These are phyloP conservation scores for Poecilia picta DNA, from an alignment of 2,797 vertebrate species.

Conservation along the genomic window DNA sequence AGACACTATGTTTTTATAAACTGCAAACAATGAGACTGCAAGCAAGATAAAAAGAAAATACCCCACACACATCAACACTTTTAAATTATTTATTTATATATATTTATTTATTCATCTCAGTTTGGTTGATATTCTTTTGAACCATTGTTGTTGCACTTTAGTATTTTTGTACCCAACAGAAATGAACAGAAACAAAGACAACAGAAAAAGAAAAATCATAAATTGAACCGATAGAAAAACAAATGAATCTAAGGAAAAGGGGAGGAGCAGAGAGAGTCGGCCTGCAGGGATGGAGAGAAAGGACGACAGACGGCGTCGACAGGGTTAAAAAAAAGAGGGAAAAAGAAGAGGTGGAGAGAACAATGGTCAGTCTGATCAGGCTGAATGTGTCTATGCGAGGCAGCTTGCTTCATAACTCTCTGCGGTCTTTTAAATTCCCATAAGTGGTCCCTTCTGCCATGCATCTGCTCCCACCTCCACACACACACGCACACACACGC, in stretches of 20 bases:
- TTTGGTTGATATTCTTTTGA: slow-evolving; percentile 87
- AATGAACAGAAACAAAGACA: slow-evolving; percentile 81
- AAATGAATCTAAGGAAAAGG: slow-evolving; percentile 52
- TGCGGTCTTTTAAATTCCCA: slow-evolving; percentile 54
- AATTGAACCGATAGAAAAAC: slow-evolving; percentile 29
- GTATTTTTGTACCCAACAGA: slow-evolving; percentile 90
- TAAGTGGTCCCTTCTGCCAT: slow-evolving; percentile 30
- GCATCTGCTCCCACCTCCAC: slow-evolving; percentile 17
- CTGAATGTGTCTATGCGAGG: slow-evolving; percentile 41
- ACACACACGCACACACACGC: not conserved
- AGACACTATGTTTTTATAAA: not conserved
- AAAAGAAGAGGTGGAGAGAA: not conserved
- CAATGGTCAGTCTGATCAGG: slow-evolving; percentile 33
- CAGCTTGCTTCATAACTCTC: slow-evolving; percentile 39
- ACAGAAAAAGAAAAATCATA: slow-evolving; percentile 75
- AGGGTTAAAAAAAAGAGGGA: slow-evolving; percentile 1
- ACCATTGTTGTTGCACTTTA: slow-evolving; percentile 85
- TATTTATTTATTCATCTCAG: slow-evolving; percentile 88
- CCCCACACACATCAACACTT: slow-evolving; percentile 50
- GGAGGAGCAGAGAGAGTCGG: slow-evolving; percentile 65
- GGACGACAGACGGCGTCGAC: slow-evolving; percentile 6
- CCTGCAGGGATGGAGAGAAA: slow-evolving; percentile 45
- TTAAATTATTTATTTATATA: slow-evolving; percentile 86
- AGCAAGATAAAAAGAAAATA: slow-evolving; percentile 3
- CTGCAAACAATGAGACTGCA: not conserved